Evolutionary conservation across 2,113 vertebrate species (phyloP), one percentile per base, ranked within the genome.

Genomic region (Lethenteron reissneri): DNA sequence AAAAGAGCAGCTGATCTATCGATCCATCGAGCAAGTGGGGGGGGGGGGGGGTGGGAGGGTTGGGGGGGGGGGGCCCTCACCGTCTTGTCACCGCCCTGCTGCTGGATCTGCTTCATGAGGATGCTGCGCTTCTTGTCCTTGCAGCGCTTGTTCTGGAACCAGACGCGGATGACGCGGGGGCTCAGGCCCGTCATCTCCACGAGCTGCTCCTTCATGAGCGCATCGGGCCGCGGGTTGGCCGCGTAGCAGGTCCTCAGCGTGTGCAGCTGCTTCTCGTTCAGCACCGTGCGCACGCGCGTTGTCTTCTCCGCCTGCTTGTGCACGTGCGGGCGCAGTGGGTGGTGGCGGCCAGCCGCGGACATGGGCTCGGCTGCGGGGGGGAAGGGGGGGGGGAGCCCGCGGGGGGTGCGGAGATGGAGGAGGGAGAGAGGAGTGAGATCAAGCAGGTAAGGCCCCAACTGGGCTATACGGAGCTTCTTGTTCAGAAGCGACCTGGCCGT

Each of bases 81-180:
- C 56, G 90, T 86, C 78, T 94, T 95, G 81, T 96, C 92, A 78
- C 64, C 84, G 81, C 89, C 88, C 56, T 89, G 88, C 77, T 89
- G 92, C 79, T 94, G 92, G 11, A 95, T 83, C 78, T 97, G 92
- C 77, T 94, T 97, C 85, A 97, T 89, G 72, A 97, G 81, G 10
- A 89, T 88, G 70, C 86, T 85, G 71, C 79, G 90, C 78, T 97
- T 97, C 85, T 97, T 97, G 84, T 97, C 92, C 74, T 97, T 97
- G 81, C 92, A 97, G 73, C 92, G 90, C 73, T 97, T 97, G 83
- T 95, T 97, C 81, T 97, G 92, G 78, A 97, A 97, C 92, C 92
- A 97, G 68, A 97, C 92, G n/a, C 92, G 86, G 80, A 95, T 95
- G 73, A 97, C 92, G 3, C 92, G 77, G 17, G 92, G 90, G 76